phyloP scores from a whole-genome alignment of 2,113 vertebrate genomes.

The Galbula dea region DNA sequence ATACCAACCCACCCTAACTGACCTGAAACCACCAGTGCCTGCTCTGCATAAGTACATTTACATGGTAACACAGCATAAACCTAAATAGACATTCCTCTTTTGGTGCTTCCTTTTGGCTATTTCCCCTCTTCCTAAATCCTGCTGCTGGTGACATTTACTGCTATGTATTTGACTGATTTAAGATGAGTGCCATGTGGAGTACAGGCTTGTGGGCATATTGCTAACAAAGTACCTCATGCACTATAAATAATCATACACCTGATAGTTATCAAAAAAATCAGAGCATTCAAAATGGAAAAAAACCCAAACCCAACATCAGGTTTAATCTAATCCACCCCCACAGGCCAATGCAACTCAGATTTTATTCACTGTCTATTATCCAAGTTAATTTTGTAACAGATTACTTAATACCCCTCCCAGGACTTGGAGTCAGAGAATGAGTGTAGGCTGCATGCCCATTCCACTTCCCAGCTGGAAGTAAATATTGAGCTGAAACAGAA shows the following conservation, averaged over 20 bases:
- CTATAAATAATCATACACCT: neutral
- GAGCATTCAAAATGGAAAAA: neutral
- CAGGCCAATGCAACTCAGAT: neutral
- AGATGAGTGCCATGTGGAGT: rapidly evolving
- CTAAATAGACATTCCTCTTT: neutral
- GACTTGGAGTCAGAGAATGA: neutral
- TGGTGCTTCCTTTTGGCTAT: neutral
- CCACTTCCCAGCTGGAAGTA: neutral
- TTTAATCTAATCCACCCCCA: neutral
- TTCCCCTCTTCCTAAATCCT: neutral
- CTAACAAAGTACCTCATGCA: neutral
- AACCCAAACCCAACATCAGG: neutral
- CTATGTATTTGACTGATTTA: neutral
- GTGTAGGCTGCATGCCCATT: neutral
- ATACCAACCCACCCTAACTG: neutral
- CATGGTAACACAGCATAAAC: neutral
- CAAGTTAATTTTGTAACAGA: neutral
- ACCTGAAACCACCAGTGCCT: neutral
- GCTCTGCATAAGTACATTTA: neutral
- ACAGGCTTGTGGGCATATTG: neutral
- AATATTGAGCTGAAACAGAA: neutral
- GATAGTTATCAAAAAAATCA: neutral
- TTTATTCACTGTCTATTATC: neutral
- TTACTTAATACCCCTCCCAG: neutral
- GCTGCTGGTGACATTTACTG: neutral